Evolutionary conservation across 1,140 invertebrate genomes (phyloP), one percentile per base, ranked within the genome.

Genomic region (Mactra quadrangularis): DNA sequence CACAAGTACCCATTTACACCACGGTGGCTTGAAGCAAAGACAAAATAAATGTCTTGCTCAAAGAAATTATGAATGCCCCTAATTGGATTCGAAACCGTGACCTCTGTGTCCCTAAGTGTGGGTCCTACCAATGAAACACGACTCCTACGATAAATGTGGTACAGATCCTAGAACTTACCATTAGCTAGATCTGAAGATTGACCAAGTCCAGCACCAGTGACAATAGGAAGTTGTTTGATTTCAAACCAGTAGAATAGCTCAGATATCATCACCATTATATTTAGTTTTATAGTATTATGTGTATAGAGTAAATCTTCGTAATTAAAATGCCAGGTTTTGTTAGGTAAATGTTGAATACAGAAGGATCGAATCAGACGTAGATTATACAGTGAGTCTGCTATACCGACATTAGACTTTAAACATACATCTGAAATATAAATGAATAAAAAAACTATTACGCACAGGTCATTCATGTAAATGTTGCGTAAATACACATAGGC

Each of bases 271-370:
- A 97, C 97, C 85, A 98, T 95, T 87, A 99, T 94, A 94, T 99
- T 99, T 90, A 97, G 96, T 90, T 87, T 88, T 31, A 93, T 77
- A 50, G 79, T 84, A 27, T 97, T 97, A 92, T 97, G 95, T 95
- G 98, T 96, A 91, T 98, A 99, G 33, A 98, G 96, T 64, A 99
- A 95, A 93, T 99, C 98, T 93, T 99, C 98, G 52, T 97, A 97
- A 91, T 96, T 96, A 94, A 99, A 97, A 92, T 99, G 98, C 94
- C 98, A 98, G 90, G 97, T 96, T 89, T 97, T 96, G 92, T 96
- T 96, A 83, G 97, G 97, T 90, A 99, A 95, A 92, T 95, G 95
- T 17, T 93, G 91, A 85, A 95, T 93, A 92, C 97, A 99, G 94
- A 99, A 99, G 87, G 96, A 95, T 90, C 97, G 95, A 55, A 99